Base-by-base conservation (phyloP, 2,113 vertebrate genomes). In the Toxostoma redivivum region DNA sequence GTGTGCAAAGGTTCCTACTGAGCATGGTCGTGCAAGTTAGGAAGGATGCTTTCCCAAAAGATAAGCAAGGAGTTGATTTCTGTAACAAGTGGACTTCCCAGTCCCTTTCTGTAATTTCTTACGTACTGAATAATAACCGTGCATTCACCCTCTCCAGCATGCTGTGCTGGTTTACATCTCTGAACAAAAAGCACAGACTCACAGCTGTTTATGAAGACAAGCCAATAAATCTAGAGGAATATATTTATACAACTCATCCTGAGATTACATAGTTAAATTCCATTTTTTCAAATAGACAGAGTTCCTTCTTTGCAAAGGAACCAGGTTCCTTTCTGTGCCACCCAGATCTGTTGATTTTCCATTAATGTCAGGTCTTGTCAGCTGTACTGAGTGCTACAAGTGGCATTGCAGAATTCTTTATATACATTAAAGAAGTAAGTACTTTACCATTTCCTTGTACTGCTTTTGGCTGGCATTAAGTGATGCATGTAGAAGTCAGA, bases 151-250 rank as follows among this genome's bases (percentile, higher is more conserved):
- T 88, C 42, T 83, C 81, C 85, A 81, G 20, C 60, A 81, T 25
- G 64, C 85, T 88, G 82, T 76, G 80, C 76, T 90, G 93, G 48
- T 91, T 94, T 96, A 81, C 71, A 78, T 93, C 71, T 95, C 69
- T 53, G 79, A 96, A 88, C 33, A 71, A 77, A 86, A 97, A 92
- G 76, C 79, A 78, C 76, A 90, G 65, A 30, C 71, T 93, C 85
- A 73, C 85, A 93, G 86, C 77, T 95, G 90, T 73, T 95, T 88
- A 58, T 81, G 94, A 94, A 90, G 80, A 90, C 74, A 88, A 92
- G 88, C 79, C 82, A 92, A 56, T 94, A 88, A 92, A 92, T 95
- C 80, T 91, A 42, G 66, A 69, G 69, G 69, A 92, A 96, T 92
- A 57, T 61, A 76, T 88, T 95, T 93, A 42, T 88, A 86, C 70